A percentile compares a stretch with the other conserved stretches of the same genome.
Evolutionary conservation across 2,113 vertebrate genomes (phyloP).

Genomic region (Vimba vimba): DNA sequence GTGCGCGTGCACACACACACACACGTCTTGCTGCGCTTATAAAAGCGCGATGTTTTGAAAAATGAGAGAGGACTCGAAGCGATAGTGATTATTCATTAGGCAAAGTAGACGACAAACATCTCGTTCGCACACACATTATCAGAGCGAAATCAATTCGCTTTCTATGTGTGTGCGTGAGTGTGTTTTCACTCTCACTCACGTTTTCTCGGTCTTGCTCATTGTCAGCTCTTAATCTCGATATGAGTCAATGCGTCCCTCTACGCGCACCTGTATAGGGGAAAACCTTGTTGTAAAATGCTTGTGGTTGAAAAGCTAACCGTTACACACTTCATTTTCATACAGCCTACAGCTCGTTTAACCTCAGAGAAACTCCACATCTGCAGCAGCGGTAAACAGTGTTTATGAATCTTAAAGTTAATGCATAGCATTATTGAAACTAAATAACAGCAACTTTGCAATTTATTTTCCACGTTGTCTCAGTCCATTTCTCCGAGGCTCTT

Average conservation of each 20-base stretch:
- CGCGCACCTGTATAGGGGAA: constrained; percentile 24
- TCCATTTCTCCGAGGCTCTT: background rate
- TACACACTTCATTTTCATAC: constrained; percentile 14
- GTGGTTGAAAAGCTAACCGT: constrained; percentile 17
- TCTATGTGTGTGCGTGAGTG: background rate
- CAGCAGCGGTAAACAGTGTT: background rate
- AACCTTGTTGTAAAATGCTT: constrained; percentile 24
- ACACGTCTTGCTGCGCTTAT: background rate
- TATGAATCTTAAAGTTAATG: background rate
- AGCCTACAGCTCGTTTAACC: background rate
- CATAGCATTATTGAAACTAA: background rate
- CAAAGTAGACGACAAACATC: constrained; percentile 3
- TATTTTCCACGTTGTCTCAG: background rate
- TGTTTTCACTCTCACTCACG: constrained; percentile 34
- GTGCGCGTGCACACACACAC: background rate
- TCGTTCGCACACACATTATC: background rate
- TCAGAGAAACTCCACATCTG: background rate
- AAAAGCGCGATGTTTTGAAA: constrained; percentile 13
- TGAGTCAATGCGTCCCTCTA: constrained; percentile 21
- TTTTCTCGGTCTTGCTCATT: constrained; percentile 50
- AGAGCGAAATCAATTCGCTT: constrained; percentile 14
- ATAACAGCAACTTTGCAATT: no score
- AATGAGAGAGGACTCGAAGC: background rate
- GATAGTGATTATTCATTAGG: constrained; percentile 30
- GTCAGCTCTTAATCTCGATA: constrained; percentile 25